A percentile compares a stretch with the other conserved stretches of the same genome.
Evolutionary conservation across 2,888 invertebrate genomes (phyloP).

Genomic region (Acleris holmiana): DNA sequence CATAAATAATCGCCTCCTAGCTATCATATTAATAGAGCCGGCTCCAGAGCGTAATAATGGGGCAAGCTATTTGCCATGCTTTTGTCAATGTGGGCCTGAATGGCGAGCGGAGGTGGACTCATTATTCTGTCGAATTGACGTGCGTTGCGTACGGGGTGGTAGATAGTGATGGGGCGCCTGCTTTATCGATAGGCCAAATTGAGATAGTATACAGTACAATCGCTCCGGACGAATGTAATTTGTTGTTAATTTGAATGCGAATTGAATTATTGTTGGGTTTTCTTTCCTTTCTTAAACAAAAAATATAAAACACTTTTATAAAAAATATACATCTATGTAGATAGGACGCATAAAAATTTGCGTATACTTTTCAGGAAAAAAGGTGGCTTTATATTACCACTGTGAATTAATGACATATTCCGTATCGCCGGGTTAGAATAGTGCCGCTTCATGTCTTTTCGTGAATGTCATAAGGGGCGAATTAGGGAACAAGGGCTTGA

Average conservation of each 20-base stretch:
- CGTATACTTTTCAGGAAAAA: too few species aligned
- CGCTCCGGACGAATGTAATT: not conserved
- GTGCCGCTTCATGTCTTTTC: too few species aligned
- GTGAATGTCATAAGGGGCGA: too few species aligned
- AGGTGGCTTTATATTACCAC: too few species aligned
- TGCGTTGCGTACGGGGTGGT: slow-evolving; percentile 50
- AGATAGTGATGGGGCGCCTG: slow-evolving; percentile 19
- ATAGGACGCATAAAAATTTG: too few species aligned
- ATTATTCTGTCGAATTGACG: slow-evolving; percentile 68
- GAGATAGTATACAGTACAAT: not conserved
- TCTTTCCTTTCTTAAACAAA: too few species aligned
- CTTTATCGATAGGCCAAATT: slow-evolving; percentile 2
- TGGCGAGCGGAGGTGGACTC: slow-evolving; percentile 75
- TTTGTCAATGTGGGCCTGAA: slow-evolving; percentile 78
- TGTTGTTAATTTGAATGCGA: not conserved
- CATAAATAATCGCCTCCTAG: slow-evolving; percentile 57
- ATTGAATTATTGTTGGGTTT: not conserved
- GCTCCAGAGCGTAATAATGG: slow-evolving; percentile 70
- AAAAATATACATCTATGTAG: too few species aligned
- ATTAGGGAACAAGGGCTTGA: too few species aligned
- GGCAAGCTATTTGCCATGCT: slow-evolving; percentile 69
- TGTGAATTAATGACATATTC: too few species aligned
- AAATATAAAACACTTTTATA: too few species aligned
- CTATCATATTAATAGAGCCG: slow-evolving; percentile 68
- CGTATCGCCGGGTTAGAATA: too few species aligned